Base-by-base conservation (phyloP, 2,797 vertebrate genomes). In the Syngnathus rostellatus region DNA sequence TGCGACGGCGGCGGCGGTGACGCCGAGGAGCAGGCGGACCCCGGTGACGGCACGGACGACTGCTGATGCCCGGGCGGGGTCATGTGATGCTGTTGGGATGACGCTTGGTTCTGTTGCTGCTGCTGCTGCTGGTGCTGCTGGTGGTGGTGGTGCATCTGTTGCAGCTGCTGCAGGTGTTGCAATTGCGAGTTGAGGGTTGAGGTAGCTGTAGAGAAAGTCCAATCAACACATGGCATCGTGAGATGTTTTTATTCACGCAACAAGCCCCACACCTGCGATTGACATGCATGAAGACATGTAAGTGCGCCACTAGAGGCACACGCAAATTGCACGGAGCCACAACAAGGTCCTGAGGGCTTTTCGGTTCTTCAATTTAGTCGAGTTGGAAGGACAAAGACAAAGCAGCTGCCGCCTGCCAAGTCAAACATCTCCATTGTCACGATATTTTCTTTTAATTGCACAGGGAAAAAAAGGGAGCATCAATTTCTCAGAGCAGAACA, bases 131-230 rank as follows among this genome's bases (percentile, higher is more conserved):
- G 89, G 10, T 84, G 89, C 9, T 91, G 92, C 7, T 89, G 80
- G 19, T 78, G 88, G 0, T 91, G 90, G 8, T 92, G 91, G 5
- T 92, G 92, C 8, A 92, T 91, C 0, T 94, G 93, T 66, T 94
- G 94, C 55, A 94, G 95, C 81, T 98, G 57, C 57, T 99, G 97
- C 83, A 99, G 94, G 81, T 98, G 97, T 89, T 98, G 97, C 83
- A 99, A 94, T 80, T 98, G 96, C 78, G 96, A 95, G 90, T 93
- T 99, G 88, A 99, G 93, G 81, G 97, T 95, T 92, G 97, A 99
- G 96, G 97, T 98, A 98, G 97, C 97, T 99, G 86, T 79, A 67
- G 84, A 83, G 67, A 77, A 82, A 84, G 10, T 4, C 6, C 2
- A 62, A 45, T 62, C 39, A 62, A 45, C 41, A 45, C n/a, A 0